A percentile compares a stretch with the other conserved stretches of the same genome.
Evolutionary conservation across 35 echinoderm and acorn worm genomes (phyloP).

Genomic region (Anneissia japonica): DNA sequence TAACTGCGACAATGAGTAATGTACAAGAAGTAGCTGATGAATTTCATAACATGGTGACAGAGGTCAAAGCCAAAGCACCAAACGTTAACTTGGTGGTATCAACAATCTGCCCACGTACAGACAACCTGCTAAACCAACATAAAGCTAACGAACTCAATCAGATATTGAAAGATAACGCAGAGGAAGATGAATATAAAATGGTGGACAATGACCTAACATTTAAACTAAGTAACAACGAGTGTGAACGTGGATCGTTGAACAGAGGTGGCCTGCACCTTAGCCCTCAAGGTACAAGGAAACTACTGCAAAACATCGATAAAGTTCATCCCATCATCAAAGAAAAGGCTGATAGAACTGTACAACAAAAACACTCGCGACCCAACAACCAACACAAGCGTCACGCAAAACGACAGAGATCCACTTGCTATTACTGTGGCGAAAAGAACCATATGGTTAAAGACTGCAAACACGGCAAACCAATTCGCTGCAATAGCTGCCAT

Average conservation of each 20-base stretch:
- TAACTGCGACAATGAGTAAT: neutral
- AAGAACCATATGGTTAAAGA: neutral
- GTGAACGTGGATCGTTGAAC: neutral
- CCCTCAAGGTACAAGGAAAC: constrained; percentile 5
- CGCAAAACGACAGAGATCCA: neutral
- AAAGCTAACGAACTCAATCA: constrained; percentile 1
- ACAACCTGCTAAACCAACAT: neutral
- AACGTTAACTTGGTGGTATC: neutral
- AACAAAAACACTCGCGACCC: neutral
- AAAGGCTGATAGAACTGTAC: neutral
- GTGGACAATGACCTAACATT: constrained; percentile 35
- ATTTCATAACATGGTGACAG: neutral
- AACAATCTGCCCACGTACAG: constrained; percentile 15
- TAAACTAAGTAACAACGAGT: constrained; percentile 17
- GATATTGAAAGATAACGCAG: neutral
- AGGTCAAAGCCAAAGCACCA: neutral
- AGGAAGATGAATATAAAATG: constrained; percentile 7
- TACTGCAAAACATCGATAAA: constrained; percentile 16
- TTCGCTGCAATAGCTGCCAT: neutral
- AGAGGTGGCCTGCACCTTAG: constrained; percentile 8
- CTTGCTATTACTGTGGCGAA: neutral
- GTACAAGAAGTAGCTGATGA: neutral
- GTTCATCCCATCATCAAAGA: neutral
- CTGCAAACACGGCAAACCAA: neutral
- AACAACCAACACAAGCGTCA: neutral